Evolutionary conservation across 2,888 invertebrate genomes (phyloP), one percentile per base, ranked within the genome.

Genomic region (Laothoe populi): DNA sequence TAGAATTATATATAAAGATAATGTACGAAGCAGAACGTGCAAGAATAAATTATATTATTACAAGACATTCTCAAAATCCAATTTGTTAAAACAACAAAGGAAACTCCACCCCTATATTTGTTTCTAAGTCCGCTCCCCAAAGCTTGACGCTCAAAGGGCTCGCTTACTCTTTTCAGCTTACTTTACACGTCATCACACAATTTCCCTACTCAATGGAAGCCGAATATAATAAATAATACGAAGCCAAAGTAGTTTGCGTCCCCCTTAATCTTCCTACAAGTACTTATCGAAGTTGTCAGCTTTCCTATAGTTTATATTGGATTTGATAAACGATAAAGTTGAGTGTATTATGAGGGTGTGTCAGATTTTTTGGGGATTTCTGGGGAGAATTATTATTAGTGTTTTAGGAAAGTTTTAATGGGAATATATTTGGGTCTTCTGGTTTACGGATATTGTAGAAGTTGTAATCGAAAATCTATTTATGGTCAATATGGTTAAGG

Each of bases 101-200:
- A 10, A 10, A 0, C 16, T 11, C 19, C 4, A 8, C 10, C 35
- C 31, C 35, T 19, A 53, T 19, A 31, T 19, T 49, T 11, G 10
- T n/a, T 16, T 11, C 53, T 10, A 16, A 53, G 13, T 53, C 35
- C 53, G 19, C 19, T 19, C 53, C 19, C 24, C 10, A 19, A 19
- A 73, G 71, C 75, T 75, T 69, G 66, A 71, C 72, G 73, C 74
- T 83, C 84, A 84, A 84, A 85, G 80, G 80, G 71, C 81, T 78
- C 77, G 76, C 75, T 82, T 81, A 81, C 81, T 80, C 83, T 83
- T 85, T 85, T 86, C 86, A 83, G 82, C 81, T 79, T 72, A 72
- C 75, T 74, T 78, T 73, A 75, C 81, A 77, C 81, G 77, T 81
- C 82, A 83, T 80, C 81, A 74, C 76, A 82, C 80, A 79, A 78